phyloP scores from a whole-genome alignment of 1,140 invertebrate genomes.

The Ceratina japonica region DNA sequence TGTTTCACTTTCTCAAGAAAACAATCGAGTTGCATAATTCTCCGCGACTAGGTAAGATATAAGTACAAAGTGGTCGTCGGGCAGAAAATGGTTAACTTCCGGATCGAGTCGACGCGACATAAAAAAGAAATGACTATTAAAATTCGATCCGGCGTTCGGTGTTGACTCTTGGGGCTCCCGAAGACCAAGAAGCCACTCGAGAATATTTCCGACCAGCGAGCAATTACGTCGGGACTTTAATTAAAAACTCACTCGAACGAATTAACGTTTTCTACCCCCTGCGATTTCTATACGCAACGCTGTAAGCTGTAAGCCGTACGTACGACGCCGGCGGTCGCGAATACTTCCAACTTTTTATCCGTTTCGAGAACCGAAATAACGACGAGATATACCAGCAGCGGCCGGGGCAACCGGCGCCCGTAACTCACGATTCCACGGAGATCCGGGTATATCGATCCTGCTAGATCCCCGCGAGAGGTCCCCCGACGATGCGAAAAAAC shows the following conservation, averaged over 20 bases:
- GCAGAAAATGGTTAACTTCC: conserved; percentile 22
- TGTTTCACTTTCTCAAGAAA: conserved; percentile 11
- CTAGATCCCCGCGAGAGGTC: conserved; percentile 44
- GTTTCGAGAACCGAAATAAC: conserved; percentile 36
- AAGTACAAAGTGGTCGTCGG: conserved; percentile 2
- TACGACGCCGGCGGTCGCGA: no score
- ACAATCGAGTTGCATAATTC: conserved; percentile 57
- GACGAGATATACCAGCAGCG: background rate
- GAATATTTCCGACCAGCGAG: conserved; percentile 15
- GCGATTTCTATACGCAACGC: no score
- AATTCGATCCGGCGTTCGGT: background rate
- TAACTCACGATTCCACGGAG: conserved; percentile 55
- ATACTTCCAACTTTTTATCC: conserved; percentile 3
- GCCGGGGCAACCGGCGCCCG: conserved; percentile 4
- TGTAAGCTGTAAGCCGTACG: no score
- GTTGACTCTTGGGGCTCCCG: background rate
- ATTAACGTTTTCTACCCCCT: conserved; percentile 2
- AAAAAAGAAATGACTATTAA: background rate
- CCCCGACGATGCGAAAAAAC: conserved; percentile 48
- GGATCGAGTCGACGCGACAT: background rate
- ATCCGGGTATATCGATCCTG: conserved; percentile 55
- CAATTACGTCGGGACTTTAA: conserved; percentile 18
- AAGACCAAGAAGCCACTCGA: background rate
- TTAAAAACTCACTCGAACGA: conserved; percentile 25
- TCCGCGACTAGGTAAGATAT: conserved; percentile 9